Percentiles rank a stretch among this genome's conserved stretches.
Conservation (phyloP, 2,888 invertebrate species). For the Chrysodeixis includens region DNA sequence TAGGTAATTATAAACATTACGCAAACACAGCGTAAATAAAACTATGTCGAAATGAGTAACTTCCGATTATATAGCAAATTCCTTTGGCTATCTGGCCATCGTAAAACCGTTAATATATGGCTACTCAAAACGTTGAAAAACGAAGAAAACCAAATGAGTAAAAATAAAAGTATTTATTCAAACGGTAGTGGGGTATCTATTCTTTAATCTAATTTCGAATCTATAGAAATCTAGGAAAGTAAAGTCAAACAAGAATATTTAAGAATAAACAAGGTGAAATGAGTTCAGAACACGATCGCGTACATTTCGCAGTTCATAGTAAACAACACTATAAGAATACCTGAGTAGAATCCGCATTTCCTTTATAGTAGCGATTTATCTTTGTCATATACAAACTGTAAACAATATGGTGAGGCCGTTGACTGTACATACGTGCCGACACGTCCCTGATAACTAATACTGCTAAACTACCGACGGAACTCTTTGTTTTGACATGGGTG, state of each 20-base stretch:
- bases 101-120: too few species aligned
- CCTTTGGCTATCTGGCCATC: background rate
- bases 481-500: constrained; percentile 66
- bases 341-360: constrained; percentile 44
- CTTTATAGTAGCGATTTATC: constrained; percentile 43
- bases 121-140: background rate
- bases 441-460: constrained; percentile 68
- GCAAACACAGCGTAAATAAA: background rate
- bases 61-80: background rate
- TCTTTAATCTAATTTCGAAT: background rate
- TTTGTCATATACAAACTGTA: constrained; percentile 46
- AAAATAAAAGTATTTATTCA: background rate
- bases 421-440: constrained; percentile 70
- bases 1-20: constrained; percentile 35
- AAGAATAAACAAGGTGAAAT: constrained; percentile 1
- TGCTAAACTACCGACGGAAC: constrained; percentile 62
- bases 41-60: background rate
- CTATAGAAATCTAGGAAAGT: background rate
- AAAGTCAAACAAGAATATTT: background rate
- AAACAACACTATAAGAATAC: constrained; percentile 42
- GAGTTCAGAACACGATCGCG: constrained; percentile 8
- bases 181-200: too few species aligned
- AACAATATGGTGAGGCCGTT: constrained; percentile 55
- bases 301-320: constrained; percentile 22
- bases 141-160: background rate